Evolutionary conservation across 2,113 vertebrate genomes (phyloP), one percentile per base, ranked within the genome.

Genomic region (Origma solitaria): DNA sequence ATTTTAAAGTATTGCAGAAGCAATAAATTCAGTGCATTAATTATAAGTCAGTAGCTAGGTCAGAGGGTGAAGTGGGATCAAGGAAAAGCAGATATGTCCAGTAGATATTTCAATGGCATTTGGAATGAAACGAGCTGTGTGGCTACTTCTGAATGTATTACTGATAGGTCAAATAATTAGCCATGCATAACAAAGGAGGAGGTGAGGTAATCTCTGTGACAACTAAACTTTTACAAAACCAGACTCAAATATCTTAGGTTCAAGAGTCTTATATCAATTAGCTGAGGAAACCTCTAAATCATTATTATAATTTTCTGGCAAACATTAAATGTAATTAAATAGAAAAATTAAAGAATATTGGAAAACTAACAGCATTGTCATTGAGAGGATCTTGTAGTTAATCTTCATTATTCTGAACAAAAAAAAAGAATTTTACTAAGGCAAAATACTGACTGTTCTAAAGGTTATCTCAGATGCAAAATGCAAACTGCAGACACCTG

Each of bases 381-480:
- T n/a, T 71, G 31, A 56, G 31, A 90, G 11, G 47, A 54, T 84
- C 14, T 62, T 53, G 35, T 21, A 40, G 31, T 33, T 81, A 42
- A 81, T 38, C 24, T 42, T 88, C 15, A 33, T 49, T 27, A 47
- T 35, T 30, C 56, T 62, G 21, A 45, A 70, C 5, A 79, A 77
- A 80, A 50, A 50, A 58, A 6, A 4, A 21, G 6, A 83, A 44
- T 57, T 54, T 61, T 92, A 24, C 45, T 60, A 45, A 75, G 56
- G 56, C 37, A 96, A 92, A 96, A 92, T 86, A 35, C 4, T 68
- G 50, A 68, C 51, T 61, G 54, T 86, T 90, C 93, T 87, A 88
- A 93, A 94, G 53, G 38, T 40, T 53, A 47, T 56, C 70, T 70
- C 23, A 86, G 50, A 81, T 42, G 42, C 15, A 94, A 90, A 95